Evolutionary conservation across 2,113 vertebrate genomes (phyloP).

Genomic region (Melanotaenia duboulayi): DNA sequence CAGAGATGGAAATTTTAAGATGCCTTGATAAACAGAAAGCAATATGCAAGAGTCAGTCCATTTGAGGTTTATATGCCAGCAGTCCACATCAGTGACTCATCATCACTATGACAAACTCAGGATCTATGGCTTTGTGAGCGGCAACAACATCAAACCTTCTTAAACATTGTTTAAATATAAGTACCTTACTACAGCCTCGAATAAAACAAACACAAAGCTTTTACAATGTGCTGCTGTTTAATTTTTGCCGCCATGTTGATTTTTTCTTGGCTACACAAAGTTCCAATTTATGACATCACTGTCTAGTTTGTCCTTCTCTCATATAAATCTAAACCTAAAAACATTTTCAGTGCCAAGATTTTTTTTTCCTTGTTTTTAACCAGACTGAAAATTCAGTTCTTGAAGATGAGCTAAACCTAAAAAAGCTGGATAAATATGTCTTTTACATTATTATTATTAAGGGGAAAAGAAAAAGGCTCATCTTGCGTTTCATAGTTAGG

Average conservation of each 20-base stretch:
- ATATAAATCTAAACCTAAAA: no score
- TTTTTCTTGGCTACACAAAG: neutral
- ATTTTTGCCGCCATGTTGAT: neutral
- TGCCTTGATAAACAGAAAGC: neutral
- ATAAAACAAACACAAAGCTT: neutral
- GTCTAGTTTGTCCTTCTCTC: no score
- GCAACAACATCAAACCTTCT: slow-evolving; percentile 21
- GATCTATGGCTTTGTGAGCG: slow-evolving; percentile 22
- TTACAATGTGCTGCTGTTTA: no score
- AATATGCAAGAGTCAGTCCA: neutral
- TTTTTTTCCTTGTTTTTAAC: neutral
- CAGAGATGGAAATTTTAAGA: no score
- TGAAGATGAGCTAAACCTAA: no score
- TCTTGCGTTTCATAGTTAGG: slow-evolving; percentile 6
- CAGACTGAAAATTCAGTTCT: neutral
- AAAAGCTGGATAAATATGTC: neutral
- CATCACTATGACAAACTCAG: slow-evolving; percentile 20
- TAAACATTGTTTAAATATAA: slow-evolving; percentile 19
- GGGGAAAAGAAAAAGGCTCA: neutral
- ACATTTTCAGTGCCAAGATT: neutral
- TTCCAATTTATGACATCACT: no score
- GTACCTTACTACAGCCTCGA: neutral
- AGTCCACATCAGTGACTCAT: slow-evolving; percentile 25
- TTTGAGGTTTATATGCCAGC: slow-evolving; percentile 9
- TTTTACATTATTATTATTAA: neutral